These are phyloP conservation scores for Chromis chromis DNA, from an alignment of 2,797 vertebrate genomes.

Conservation along the genomic window DNA sequence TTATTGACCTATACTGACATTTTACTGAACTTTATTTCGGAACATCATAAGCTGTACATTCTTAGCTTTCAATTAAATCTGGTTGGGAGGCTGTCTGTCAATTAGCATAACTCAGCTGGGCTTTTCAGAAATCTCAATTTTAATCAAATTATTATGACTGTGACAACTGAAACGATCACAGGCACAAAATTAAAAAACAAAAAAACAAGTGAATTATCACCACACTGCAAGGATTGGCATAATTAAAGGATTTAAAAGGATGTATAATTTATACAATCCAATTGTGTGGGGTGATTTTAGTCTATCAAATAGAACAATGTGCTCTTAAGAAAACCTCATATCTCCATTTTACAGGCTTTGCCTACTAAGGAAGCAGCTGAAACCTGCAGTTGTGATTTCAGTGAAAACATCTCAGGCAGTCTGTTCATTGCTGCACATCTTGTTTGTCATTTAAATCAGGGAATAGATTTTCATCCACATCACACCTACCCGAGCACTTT, in stretches of 20 bases:
- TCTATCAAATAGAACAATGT: not conserved
- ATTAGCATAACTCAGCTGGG: too few species aligned
- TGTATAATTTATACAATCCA: not conserved
- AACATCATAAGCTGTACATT: not conserved
- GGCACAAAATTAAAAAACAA: not conserved
- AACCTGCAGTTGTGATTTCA: not conserved
- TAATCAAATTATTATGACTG: not conserved
- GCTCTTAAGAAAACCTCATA: not conserved
- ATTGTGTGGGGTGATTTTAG: not conserved
- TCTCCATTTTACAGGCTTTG: not conserved
- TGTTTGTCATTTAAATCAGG: not conserved
- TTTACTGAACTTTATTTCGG: not conserved
- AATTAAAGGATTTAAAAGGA: not conserved
- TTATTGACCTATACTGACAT: not conserved
- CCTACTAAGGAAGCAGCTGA: not conserved
- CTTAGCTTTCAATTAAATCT: not conserved
- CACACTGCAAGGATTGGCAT: not conserved
- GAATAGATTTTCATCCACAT: too few species aligned
- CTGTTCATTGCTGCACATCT: not conserved
- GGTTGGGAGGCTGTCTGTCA: not conserved
- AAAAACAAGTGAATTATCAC: too few species aligned
- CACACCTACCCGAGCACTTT: too few species aligned
- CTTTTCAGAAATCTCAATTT: too few species aligned
- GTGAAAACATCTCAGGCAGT: not conserved
- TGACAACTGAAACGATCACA: not conserved